These are phyloP conservation scores for Sphaerodactylus townsendi DNA, from an alignment of 2,113 vertebrate species.

Conservation along the genomic window DNA sequence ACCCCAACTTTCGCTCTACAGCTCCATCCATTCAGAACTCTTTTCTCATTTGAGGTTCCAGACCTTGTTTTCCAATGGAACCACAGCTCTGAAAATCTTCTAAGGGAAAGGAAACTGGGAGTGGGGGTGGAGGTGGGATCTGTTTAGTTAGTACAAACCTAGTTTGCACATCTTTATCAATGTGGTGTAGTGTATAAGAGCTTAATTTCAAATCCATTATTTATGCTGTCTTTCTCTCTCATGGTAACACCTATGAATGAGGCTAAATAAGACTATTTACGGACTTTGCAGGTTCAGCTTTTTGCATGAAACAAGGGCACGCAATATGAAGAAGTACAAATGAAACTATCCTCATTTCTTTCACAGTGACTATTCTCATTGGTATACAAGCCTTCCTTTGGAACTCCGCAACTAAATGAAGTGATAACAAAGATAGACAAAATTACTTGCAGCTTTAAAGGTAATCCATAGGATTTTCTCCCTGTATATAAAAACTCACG, in stretches of 20 bases:
- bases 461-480: too few relatives aligned
- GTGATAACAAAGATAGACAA: neutral
- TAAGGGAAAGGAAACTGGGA: neutral
- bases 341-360: neutral
- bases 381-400: neutral
- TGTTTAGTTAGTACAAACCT: neutral
- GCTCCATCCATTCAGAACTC: neutral
- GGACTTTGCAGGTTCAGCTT: neutral
- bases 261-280: neutral
- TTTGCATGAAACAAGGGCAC: slow-evolving; percentile 3
- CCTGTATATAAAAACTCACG: too few relatives aligned
- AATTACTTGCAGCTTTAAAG: neutral
- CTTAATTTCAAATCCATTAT: neutral
- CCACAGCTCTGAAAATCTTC: too few relatives aligned
- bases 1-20: neutral
- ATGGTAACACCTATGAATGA: neutral
- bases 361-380: neutral
- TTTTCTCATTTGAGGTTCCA: neutral
- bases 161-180: neutral
- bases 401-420: neutral
- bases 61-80: neutral
- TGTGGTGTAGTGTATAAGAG: neutral
- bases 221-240: neutral
- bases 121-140: too few relatives aligned
- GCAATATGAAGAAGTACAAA: neutral